Base-by-base conservation (phyloP, 2,888 invertebrate species). In the Cantharis flavilabris region DNA sequence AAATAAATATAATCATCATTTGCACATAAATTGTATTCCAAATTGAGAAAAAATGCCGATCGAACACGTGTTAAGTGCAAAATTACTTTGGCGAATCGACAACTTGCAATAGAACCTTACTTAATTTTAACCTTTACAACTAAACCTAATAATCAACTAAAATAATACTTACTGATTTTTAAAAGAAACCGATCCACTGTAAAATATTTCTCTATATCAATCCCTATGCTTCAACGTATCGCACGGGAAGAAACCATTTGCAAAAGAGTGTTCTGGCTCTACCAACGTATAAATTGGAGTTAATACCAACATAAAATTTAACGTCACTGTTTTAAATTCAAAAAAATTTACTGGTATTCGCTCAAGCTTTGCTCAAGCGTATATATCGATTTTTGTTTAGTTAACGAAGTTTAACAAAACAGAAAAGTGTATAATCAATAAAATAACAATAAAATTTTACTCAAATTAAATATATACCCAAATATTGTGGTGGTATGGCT, bases 201-300 rank as follows among this genome's bases (percentile, higher is more conserved):
- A 49, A 49, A 49, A n/a, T 49, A 49, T 49, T 49, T 13, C 13
- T 33, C 49, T 49, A 49, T 49, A 49, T n/a, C 49, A 71, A 70
- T 75, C 84, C 86, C 85, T 86, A 86, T 87, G 87, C 86, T 81
- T 85, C 86, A 81, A 81, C 80, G 81, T 81, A 83, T 86, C 86
- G 85, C 87, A 88, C 87, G 87, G 89, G 89, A 89, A 89, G 88
- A 87, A 87, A 86, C 88, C 89, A 88, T 88, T 83, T 84, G 83
- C 77, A 82, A 82, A 81, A 81, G 81, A 67, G 49, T 5, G 49
- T 49, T 5, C 2, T 9, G 13, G n/a, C 2, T 2, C 7, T n/a
- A 49, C 49, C 49, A 49, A 49, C n/a, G 4, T 7, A 49, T 49
- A n/a, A n/a, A 7, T 9, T n/a, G 2, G 49, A n/a, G 7, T n/a